Conservation (phyloP, 2,797 vertebrate species). For the Rousettus madagascariensis region DNA sequence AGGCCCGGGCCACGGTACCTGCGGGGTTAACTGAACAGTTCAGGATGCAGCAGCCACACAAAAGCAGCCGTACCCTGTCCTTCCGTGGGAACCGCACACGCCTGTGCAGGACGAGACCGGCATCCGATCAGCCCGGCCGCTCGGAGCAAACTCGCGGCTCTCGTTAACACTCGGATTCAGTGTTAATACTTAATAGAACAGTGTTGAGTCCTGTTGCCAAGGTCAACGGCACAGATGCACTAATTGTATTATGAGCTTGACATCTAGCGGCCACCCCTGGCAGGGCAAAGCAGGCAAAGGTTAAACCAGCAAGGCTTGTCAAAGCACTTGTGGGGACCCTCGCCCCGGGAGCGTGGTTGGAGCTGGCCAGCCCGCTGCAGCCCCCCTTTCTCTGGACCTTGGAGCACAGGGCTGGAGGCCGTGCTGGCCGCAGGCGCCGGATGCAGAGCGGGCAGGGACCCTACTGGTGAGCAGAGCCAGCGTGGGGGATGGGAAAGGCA, state of each 20-base stretch:
- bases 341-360: constrained; percentile 82
- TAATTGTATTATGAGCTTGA: constrained; percentile 97
- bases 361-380: constrained; percentile 79
- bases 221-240: constrained; percentile 94
- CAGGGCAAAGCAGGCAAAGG: constrained; percentile 93
- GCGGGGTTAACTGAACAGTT: constrained; percentile 83
- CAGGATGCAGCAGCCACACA: constrained; percentile 68
- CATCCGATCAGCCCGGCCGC: constrained; percentile 80
- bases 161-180: constrained; percentile 84
- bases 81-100: constrained; percentile 79
- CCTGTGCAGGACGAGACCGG: constrained; percentile 78
- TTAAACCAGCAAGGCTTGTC: constrained; percentile 96
- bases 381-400: constrained; percentile 82
- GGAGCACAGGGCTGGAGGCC: constrained; percentile 75
- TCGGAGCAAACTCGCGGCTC: constrained; percentile 78
- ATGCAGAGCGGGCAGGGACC: constrained; percentile 46
- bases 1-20: constrained; percentile 55
- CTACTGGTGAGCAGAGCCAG: not conserved
- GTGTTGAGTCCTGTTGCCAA: constrained; percentile 89
- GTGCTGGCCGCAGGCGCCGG: constrained; percentile 68
- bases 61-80: constrained; percentile 71
- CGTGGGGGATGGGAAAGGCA: not conserved
- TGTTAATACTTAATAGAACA: constrained; percentile 91
- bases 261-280: constrained; percentile 92
- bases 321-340: constrained; percentile 90